These are phyloP conservation scores for Theonella swinhoei DNA, from an alignment of 37 sponge, comb jelly and placozoan genomes.

Conservation along the genomic window DNA sequence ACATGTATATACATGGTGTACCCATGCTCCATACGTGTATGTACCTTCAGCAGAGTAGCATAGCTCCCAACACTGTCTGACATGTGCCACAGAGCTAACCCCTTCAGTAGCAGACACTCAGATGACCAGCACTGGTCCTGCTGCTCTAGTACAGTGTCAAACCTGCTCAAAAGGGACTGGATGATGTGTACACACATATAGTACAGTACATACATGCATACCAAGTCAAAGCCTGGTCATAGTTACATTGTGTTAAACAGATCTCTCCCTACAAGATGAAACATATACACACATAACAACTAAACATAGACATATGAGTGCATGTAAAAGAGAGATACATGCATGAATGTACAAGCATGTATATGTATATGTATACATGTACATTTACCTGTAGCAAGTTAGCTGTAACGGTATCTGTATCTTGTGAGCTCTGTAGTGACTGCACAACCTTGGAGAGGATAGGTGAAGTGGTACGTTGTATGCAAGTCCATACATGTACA, in stretches of 20 bases:
- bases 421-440: background rate
- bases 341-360: too few relatives aligned
- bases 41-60: conserved; percentile 40
- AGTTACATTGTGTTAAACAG: conserved; percentile 6
- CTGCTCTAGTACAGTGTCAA: background rate
- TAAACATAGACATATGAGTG: too few relatives aligned
- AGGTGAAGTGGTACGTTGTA: too few relatives aligned
- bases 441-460: background rate
- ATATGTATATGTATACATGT: too few relatives aligned
- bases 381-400: background rate
- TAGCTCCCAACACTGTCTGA: conserved; percentile 17
- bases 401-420: background rate
- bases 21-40: too few relatives aligned
- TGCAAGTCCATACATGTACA: too few relatives aligned
- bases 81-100: conserved; percentile 28
- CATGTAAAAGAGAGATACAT: too few relatives aligned
- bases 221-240: conserved; percentile 15
- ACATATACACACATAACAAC: background rate
- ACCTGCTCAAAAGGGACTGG: background rate
- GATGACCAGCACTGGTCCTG: background rate
- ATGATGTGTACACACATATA: background rate
- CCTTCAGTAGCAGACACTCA: conserved; percentile 31
- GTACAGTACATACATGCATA: background rate
- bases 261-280: conserved; percentile 23
- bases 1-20: background rate